Evolutionary conservation across 2,797 vertebrate species (phyloP).

Genomic region (Tadarida brasiliensis): DNA sequence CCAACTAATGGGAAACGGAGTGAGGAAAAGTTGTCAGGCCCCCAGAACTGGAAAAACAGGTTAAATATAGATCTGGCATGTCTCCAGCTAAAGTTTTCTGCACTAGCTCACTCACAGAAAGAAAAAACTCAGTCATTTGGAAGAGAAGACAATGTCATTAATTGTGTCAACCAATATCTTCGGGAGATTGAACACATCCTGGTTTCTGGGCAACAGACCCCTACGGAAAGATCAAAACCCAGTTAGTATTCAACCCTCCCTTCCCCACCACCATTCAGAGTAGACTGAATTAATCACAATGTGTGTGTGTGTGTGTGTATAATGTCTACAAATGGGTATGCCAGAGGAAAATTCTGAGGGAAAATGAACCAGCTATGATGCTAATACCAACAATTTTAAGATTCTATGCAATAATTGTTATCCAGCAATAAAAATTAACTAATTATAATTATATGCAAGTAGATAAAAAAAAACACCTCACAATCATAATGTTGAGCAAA

Average conservation of each 20-base stretch:
- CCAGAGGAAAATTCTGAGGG: neutral
- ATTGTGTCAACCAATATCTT: neutral
- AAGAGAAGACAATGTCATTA: neutral
- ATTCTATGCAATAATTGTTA: neutral
- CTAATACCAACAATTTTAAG: neutral
- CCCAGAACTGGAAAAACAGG: constrained; percentile 56
- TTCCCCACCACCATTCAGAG: neutral
- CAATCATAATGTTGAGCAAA: constrained; percentile 7
- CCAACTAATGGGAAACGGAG: neutral
- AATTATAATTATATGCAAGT: neutral
- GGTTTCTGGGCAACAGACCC: neutral
- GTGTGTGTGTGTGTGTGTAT: neutral
- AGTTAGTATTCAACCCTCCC: neutral
- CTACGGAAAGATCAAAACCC: constrained; percentile 18
- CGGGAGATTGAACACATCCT: neutral
- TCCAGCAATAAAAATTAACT: neutral
- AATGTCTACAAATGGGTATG: neutral
- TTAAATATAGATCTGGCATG: constrained; percentile 9
- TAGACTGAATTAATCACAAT: neutral
- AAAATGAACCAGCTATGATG: neutral
- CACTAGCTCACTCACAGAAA: neutral
- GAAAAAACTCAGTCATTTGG: neutral
- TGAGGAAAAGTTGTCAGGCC: neutral
- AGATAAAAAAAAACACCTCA: neutral
- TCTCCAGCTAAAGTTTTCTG: neutral